Evolutionary conservation across 2,797 vertebrate species (phyloP), one percentile per base, ranked within the genome.

Genomic region (Scarus forsteni): DNA sequence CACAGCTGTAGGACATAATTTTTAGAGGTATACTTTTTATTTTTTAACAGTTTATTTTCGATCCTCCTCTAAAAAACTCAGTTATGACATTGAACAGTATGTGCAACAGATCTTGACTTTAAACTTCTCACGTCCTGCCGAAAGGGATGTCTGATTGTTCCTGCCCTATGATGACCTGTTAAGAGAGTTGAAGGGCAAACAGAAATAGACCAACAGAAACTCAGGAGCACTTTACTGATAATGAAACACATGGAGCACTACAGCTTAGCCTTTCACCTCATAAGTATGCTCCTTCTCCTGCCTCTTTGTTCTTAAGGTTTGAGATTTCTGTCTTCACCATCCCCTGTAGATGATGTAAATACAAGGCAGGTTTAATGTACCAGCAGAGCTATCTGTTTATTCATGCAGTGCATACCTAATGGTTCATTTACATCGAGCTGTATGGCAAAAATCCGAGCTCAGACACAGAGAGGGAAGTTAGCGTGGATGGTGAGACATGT

Each of bases 141-240:
- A 11, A 43, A 8, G 10, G 6, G 45, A 40, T 69, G 56, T 19
- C 6, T 57, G 61, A 56, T 40, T 57, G 12, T 34, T 59, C 35
- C 27, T 7, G 56, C 19, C 3, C 36, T 43, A 19, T 7, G 16
- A 66, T 40, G 60, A 36, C 57, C 49, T 46, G 19, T 12, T 27
- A 40, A 52, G 60, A 52, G 73, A 78, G 65, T 13, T 66, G 64
- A 75, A 60, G 19, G 49, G 56, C 60, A 43, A 76, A 73, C 75
- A 75, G 38, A 90, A 91, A 88, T 80, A 88, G 85, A 82, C 8
- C 7, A 39, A 62, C 79, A 40, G 39, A 66, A 60, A 36, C 75
- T 70, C 52, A 58, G 36, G 62, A 65, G 52, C 55, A 53, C 56
- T 52, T 52, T 43, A 42, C 61, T 67, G 80, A 88, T 85, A 73